Percentiles rank a stretch among this genome's conserved stretches.
These are phyloP conservation scores for Dicranocentrus wangi DNA, from an alignment of 2,888 invertebrate genomes.

Conservation along the genomic window DNA sequence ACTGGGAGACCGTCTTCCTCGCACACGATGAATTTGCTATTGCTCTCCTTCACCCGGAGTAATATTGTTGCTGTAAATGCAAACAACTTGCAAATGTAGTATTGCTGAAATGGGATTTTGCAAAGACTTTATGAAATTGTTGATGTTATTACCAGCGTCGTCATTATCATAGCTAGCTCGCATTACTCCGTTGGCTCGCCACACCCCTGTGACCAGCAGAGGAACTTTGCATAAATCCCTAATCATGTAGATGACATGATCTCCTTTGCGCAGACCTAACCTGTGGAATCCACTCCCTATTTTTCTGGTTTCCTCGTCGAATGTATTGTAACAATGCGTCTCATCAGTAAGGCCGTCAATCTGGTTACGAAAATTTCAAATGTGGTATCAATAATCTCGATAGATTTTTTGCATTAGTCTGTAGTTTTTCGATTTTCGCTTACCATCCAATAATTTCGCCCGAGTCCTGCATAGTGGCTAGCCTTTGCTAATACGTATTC, in stretches of 20 bases:
- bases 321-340: conserved; percentile 77
- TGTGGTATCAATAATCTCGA: too few species aligned
- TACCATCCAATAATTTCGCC: conserved; percentile 50
- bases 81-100: too few species aligned
- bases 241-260: conserved; percentile 45
- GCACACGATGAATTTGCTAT: conserved; percentile 66
- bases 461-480: conserved; percentile 23
- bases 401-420: too few species aligned
- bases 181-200: conserved; percentile 67
- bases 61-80: conserved; percentile 54
- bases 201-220: conserved; percentile 58
- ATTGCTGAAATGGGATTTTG: too few species aligned
- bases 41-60: conserved; percentile 60
- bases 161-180: conserved; percentile 69
- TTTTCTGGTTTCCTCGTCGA: too few species aligned
- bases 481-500: conserved; percentile 50
- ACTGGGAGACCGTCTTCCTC: conserved; percentile 38
- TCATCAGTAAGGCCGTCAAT: conserved; percentile 79
- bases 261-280: conserved; percentile 67
- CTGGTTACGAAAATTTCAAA: conserved; percentile 76
- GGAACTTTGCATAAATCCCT: conserved; percentile 58
- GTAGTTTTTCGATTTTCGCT: too few species aligned
- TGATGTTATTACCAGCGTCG: conserved; percentile 52
- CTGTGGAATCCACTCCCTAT: conserved; percentile 69
- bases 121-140: too few species aligned